Evolutionary conservation across 2,797 vertebrate species (phyloP).

Genomic region (Manis crassicaudata): DNA sequence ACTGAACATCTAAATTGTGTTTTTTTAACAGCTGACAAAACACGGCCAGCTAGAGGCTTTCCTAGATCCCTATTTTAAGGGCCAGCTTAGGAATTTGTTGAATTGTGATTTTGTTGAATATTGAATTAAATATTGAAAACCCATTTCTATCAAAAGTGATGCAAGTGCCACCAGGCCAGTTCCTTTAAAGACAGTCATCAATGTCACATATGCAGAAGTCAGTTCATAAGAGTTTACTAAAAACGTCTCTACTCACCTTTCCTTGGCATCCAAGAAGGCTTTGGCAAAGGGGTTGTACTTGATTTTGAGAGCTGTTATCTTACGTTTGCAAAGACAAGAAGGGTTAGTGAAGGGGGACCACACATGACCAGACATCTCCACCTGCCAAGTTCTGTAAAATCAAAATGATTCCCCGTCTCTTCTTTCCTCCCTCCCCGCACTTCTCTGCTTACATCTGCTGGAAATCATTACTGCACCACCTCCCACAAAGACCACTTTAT

Average conservation of each 20-base stretch:
- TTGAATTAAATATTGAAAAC: background rate
- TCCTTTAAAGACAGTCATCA: background rate
- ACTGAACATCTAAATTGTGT: background rate
- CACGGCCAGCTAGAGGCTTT: background rate
- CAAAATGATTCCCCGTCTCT: background rate
- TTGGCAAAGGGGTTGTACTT: conserved; percentile 98
- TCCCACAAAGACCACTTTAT: background rate
- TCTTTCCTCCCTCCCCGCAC: background rate
- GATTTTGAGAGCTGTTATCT: conserved; percentile 99
- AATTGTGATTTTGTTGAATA: background rate
- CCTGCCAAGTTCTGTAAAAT: background rate
- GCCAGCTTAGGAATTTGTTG: background rate
- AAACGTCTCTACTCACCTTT: conserved; percentile 87
- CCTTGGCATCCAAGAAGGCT: conserved; percentile 96
- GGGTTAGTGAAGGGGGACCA: conserved; percentile 65
- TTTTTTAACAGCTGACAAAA: background rate
- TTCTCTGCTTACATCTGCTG: background rate
- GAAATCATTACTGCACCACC: rapidly evolving
- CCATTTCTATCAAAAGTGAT: background rate
- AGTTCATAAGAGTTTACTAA: background rate
- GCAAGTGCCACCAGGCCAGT: no score
- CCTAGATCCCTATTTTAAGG: background rate
- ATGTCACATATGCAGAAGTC: background rate
- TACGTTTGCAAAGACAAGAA: conserved; percentile 80
- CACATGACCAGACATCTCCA: background rate